phyloP scores from a whole-genome alignment of 1,140 invertebrate species.

The Aporrectodea caliginosa region DNA sequence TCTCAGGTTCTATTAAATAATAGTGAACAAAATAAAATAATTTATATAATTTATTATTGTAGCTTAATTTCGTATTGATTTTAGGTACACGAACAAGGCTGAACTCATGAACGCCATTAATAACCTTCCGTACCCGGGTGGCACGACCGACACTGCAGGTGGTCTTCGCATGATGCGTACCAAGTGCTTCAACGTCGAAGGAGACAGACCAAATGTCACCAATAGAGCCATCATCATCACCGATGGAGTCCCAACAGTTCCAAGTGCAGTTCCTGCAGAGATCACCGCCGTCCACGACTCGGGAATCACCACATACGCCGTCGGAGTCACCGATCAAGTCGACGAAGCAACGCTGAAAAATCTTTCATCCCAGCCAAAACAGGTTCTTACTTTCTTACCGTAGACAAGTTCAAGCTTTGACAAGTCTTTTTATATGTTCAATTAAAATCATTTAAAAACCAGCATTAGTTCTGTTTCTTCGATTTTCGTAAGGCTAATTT shows the following conservation, averaged over 20 bases:
- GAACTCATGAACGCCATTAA: conserved; percentile 8
- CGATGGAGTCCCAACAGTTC: conserved; percentile 1
- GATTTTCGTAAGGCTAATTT: too few species aligned
- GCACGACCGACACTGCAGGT: conserved; percentile 5
- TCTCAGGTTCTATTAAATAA: too few species aligned
- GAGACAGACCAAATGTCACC: neutral
- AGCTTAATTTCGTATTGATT: neutral
- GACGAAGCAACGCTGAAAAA: neutral
- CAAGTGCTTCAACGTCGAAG: neutral
- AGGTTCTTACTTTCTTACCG: too few species aligned
- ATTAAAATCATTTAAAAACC: too few species aligned
- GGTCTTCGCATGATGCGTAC: conserved; percentile 21
- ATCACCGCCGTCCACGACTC: neutral
- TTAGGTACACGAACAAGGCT: conserved; percentile 10
- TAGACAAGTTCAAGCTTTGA: too few species aligned
- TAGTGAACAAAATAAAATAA: too few species aligned
- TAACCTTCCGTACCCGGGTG: conserved; percentile 6
- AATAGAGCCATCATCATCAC: conserved; percentile 25
- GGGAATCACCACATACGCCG: conserved; percentile 9
- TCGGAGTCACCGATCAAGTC: conserved; percentile 14
- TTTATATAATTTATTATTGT: too few species aligned
- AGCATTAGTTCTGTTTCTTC: too few species aligned
- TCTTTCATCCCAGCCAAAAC: neutral
- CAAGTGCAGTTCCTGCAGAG: neutral
- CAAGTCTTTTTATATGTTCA: too few species aligned